Base-by-base conservation (phyloP, 1,140 invertebrate genomes). In the Drosophila bipectinata region DNA sequence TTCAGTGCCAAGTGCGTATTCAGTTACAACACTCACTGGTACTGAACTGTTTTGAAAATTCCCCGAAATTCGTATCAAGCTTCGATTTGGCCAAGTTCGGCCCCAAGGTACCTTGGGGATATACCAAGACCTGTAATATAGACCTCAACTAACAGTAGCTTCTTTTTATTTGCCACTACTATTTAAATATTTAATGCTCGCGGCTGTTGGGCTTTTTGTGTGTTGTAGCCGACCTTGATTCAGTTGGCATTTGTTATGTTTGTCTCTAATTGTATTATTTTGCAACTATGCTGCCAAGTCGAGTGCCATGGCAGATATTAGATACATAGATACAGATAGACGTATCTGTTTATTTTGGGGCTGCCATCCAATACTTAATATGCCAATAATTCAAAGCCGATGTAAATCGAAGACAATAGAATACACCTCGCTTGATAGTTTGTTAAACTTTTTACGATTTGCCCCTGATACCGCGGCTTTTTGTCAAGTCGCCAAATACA, bases 221-320 rank as follows among this genome's bases (percentile, higher is more conserved):
- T 39, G 60, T 34, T 34, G 60, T 34, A 59, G 10, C 47, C 44
- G 54, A 74, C 80, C 44, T 80, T 72, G 60, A 55, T 79, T 74
- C 34, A 62, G 62, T 77, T 77, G 67, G 54, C 64, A 58, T 63
- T 71, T 63, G 73, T 45, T 58, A 34, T 66, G 84, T 79, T 74
- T 77, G 67, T 62, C 59, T 62, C 59, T 80, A 80, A 81, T 87
- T 87, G 72, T 66, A 71, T 75, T 82, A 87, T 85, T 84, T 82
- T 52, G 82, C 78, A 84, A 85, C 15, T 74, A 37, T 77, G 72
- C 72, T 77, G 81, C 63, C 81, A 74, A 45, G 30, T 44, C 59
- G 51, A 54, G n/a, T 30, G 69, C 67, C 52, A 18, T 18, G 18
- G 18, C 18, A 18, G 18, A 18, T 1, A 18, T 18, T 28, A 45